Evolutionary conservation across 2,113 vertebrate genomes (phyloP).

Genomic region (Coptodon rendalli): DNA sequence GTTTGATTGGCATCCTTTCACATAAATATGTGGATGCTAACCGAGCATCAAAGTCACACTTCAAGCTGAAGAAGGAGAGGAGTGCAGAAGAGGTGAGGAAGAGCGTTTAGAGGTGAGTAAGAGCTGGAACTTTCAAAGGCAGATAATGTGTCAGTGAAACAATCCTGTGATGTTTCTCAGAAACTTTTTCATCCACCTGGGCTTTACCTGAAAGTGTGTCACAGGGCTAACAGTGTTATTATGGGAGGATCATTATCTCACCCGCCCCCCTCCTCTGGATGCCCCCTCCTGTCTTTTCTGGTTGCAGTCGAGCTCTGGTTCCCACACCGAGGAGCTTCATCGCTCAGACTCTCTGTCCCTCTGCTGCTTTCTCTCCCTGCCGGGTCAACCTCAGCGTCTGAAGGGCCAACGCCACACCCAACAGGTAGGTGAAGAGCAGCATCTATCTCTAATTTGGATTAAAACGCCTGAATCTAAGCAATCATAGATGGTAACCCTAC

Average conservation of each 20-base stretch:
- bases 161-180: neutral
- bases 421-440: conserved; percentile 11
- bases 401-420: neutral
- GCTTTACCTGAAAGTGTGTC: conserved; percentile 43
- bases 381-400: neutral
- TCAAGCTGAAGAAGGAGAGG: neutral
- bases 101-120: neutral
- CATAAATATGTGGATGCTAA: neutral
- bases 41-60: neutral
- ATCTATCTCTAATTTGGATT: neutral
- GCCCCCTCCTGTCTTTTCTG: neutral
- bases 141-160: neutral
- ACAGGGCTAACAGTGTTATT: conserved; percentile 37
- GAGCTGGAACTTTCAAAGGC: neutral
- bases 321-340: neutral
- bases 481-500: neutral
- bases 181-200: conserved; percentile 8
- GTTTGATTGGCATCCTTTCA: neutral
- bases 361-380: neutral
- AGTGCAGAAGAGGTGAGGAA: neutral
- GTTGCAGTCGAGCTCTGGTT: neutral
- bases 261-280: neutral
- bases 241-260: conserved; percentile 21
- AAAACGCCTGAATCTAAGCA: neutral
- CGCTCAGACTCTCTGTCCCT: neutral